phyloP scores from a whole-genome alignment of 1,140 invertebrate genomes.

The Drosophila lini region DNA sequence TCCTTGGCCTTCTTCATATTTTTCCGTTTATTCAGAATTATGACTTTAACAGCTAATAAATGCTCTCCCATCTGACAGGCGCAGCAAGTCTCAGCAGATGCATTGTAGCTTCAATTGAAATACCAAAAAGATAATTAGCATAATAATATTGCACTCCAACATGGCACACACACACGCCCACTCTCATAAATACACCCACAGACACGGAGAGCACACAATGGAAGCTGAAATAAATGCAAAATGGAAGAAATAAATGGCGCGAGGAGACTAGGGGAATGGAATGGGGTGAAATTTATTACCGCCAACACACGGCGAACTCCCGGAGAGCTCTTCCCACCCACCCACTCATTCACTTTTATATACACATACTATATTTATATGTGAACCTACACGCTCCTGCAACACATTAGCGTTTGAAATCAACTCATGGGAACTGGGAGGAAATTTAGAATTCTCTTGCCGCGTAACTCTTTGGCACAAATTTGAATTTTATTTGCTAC shows the following conservation, averaged over 20 bases:
- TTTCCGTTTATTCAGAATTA: background rate
- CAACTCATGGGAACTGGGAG: conserved; percentile 44
- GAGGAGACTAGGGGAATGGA: conserved; percentile 6
- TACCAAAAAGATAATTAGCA: conserved; percentile 74
- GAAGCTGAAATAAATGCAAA: conserved; percentile 61
- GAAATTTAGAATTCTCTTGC: conserved; percentile 38
- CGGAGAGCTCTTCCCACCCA: conserved; percentile 55
- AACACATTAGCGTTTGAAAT: conserved; percentile 71
- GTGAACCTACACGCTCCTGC: conserved; percentile 16
- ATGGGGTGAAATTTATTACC: conserved; percentile 66
- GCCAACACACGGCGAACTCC: conserved; percentile 36
- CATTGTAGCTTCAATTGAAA: conserved; percentile 65
- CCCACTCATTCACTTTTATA: conserved; percentile 42
- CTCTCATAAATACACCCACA: conserved; percentile 15
- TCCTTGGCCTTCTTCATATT: background rate
- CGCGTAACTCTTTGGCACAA: conserved; percentile 78
- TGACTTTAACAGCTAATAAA: conserved; percentile 11
- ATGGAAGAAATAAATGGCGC: conserved; percentile 59
- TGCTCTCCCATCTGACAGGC: conserved; percentile 3
- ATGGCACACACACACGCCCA: conserved; percentile 11
- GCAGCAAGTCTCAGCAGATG: conserved; percentile 22
- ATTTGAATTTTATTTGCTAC: conserved; percentile 83
- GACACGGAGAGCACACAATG: conserved; percentile 30
- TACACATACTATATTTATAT: background rate
- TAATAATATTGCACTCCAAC: conserved; percentile 61